Conservation (phyloP, 1,140 invertebrate species). For the Anastrepha ludens region DNA sequence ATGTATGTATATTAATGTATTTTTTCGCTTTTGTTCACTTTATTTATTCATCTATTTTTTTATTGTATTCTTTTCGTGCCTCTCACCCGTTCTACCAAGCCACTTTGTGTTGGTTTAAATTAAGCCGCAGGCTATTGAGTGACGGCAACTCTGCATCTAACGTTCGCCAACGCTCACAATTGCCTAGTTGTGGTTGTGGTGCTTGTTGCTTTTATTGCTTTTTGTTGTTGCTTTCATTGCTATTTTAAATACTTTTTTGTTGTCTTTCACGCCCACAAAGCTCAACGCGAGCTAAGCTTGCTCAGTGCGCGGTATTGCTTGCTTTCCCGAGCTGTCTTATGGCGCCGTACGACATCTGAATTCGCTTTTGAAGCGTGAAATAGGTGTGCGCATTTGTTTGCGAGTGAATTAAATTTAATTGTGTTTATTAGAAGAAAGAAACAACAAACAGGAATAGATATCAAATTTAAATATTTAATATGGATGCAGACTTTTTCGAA, state of each 20-base stretch:
- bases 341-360: background rate
- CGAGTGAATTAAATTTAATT: constrained; percentile 39
- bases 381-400: constrained; percentile 30
- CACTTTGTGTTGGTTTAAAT: constrained; percentile 48
- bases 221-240: constrained; percentile 18
- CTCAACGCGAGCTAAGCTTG: background rate
- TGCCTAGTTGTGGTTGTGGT: background rate
- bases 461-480: too few species aligned
- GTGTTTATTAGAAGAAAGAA: background rate
- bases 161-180: background rate
- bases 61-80: background rate
- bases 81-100: background rate
- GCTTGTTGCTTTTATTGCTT: constrained; percentile 2
- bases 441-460: too few species aligned
- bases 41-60: background rate
- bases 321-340: background rate
- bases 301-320: background rate
- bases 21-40: background rate
- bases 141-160: constrained; percentile 1
- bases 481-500: too few species aligned
- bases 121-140: constrained; percentile 46
- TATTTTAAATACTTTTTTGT: constrained; percentile 16
- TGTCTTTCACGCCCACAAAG: constrained; percentile 22
- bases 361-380: constrained; percentile 35
- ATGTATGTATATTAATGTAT: too few species aligned